Evolutionary conservation across 2,797 vertebrate species (phyloP).

Genomic region (Poecilia picta): DNA sequence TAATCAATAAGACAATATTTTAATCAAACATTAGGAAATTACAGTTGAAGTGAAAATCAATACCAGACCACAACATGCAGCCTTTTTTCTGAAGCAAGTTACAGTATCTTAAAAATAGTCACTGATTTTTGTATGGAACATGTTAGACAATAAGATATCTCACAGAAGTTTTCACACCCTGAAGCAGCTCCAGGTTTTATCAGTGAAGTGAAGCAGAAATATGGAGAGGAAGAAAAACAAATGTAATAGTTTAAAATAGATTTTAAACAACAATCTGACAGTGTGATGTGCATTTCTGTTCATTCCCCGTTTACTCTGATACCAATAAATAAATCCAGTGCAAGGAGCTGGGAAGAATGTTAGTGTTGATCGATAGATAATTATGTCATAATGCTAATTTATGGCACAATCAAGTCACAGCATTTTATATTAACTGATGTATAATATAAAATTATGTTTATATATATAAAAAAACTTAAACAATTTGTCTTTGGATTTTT

Average conservation of each 20-base stretch:
- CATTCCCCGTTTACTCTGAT: not conserved
- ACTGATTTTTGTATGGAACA: not conserved
- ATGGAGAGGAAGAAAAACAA: not conserved
- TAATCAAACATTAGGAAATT: slow-evolving; percentile 16
- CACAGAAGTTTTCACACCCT: not conserved
- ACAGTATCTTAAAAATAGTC: not conserved
- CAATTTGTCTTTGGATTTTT: too few species aligned
- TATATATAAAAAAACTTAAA: too few species aligned
- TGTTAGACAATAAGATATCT: not conserved
- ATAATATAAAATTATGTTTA: too few species aligned
- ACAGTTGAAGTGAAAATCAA: slow-evolving; percentile 28
- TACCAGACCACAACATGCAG: not conserved
- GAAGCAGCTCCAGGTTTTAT: not conserved
- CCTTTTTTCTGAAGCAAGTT: not conserved
- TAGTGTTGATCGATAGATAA: too few species aligned
- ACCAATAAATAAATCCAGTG: not conserved
- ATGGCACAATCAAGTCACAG: too few species aligned
- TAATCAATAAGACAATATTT: slow-evolving; percentile 27
- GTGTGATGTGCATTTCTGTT: not conserved
- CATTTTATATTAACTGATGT: too few species aligned
- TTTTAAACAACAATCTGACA: not conserved
- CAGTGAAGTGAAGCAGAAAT: not conserved
- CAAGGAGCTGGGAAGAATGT: not conserved
- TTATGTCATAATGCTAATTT: not conserved
- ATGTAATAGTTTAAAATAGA: not conserved